Evolutionary conservation across 2,888 invertebrate genomes (phyloP).

Genomic region (Ochropleura leucogaster): DNA sequence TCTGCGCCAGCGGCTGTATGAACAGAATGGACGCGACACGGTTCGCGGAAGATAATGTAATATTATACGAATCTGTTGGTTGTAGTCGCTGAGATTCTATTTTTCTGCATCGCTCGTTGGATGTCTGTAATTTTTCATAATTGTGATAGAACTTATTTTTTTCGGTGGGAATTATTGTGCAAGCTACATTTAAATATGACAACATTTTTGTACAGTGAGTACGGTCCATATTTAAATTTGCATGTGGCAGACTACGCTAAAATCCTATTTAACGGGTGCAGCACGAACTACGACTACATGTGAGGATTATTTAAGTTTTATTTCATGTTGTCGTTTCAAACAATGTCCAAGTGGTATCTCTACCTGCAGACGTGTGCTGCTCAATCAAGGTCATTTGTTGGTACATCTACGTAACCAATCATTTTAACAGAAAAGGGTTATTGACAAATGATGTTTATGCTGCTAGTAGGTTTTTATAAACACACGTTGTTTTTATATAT

Average conservation of each 20-base stretch:
- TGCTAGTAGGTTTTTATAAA: no score
- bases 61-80: slow-evolving; percentile 36
- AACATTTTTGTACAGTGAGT: not conserved
- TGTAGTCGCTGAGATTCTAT: slow-evolving; percentile 17
- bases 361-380: not conserved
- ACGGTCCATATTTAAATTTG: slow-evolving; percentile 1
- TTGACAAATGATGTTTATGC: no score
- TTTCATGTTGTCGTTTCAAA: slow-evolving; percentile 3
- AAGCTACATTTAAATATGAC: slow-evolving; percentile 21
- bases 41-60: slow-evolving; percentile 40
- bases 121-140: slow-evolving; percentile 31
- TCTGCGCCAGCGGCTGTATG: slow-evolving; percentile 28
- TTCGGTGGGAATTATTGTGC: not conserved
- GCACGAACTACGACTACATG: slow-evolving; percentile 6
- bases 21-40: slow-evolving; percentile 35
- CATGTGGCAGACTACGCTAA: not conserved
- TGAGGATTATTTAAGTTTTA: not conserved
- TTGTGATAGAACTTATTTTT: slow-evolving; percentile 10
- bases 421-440: not conserved
- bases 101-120: slow-evolving; percentile 28
- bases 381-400: not conserved
- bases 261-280: slow-evolving; percentile 4
- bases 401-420: not conserved
- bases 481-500: no score
- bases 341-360: not conserved